phyloP scores from a whole-genome alignment of 2,113 vertebrate species.

The Ophiodon elongatus region DNA sequence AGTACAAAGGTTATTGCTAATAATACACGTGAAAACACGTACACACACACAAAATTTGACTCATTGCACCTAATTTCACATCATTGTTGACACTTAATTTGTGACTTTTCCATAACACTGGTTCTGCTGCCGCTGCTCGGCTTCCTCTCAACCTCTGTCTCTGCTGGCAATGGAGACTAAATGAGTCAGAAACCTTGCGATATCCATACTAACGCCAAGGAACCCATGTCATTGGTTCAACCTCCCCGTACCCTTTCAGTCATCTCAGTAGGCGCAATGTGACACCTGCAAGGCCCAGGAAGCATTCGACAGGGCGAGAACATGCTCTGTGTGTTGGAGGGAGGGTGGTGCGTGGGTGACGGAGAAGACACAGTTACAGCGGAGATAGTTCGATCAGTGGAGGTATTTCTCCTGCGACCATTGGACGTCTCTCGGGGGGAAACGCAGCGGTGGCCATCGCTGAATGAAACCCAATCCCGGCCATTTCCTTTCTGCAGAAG shows the following conservation, averaged over 20 bases:
- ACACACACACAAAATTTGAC: conserved; percentile 13
- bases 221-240: conserved; percentile 13
- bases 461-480: not conserved
- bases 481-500: conserved; percentile 18
- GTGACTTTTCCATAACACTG: conserved; percentile 6
- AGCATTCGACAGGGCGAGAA: conserved; percentile 45
- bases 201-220: not conserved
- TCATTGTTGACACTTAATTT: conserved; percentile 27
- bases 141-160: not conserved
- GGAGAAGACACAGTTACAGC: conserved; percentile 23
- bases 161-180: not conserved
- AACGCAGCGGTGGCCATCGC: not conserved
- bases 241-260: conserved; percentile 33
- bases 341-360: conserved; percentile 19
- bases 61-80: conserved; percentile 24
- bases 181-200: not conserved
- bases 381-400: not conserved
- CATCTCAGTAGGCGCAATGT: conserved; percentile 60
- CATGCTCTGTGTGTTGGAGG: conserved; percentile 30
- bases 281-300: conserved; percentile 60
- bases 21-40: conserved; percentile 66
- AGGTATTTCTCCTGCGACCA: conserved; percentile 18
- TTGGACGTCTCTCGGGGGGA: not conserved
- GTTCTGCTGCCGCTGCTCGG: not conserved
- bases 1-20: conserved; percentile 79